A percentile compares a stretch with the other conserved stretches of the same genome.
These are phyloP conservation scores for Tychaedon coryphoeus DNA, from an alignment of 2,113 vertebrate species.

Conservation along the genomic window DNA sequence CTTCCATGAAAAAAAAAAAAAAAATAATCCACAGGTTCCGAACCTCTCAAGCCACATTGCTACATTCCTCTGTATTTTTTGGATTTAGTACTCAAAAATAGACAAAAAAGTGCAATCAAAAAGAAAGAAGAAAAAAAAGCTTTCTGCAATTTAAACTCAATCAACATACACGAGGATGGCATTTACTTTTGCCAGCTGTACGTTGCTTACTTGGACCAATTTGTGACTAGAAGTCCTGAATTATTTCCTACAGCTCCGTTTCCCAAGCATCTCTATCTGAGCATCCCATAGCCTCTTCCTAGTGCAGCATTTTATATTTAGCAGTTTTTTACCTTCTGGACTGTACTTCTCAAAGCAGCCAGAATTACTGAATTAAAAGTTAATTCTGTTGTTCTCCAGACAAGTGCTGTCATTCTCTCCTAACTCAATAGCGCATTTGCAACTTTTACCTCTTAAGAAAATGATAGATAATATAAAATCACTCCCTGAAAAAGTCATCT, in stretches of 20 bases:
- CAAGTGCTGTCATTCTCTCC: background rate
- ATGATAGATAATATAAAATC: background rate
- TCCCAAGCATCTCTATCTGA: background rate
- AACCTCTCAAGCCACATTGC: background rate
- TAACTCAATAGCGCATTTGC: background rate
- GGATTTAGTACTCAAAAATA: background rate
- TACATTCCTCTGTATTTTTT: background rate
- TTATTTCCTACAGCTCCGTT: background rate
- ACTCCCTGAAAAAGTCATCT: background rate
- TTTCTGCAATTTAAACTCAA: background rate
- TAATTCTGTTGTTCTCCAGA: background rate
- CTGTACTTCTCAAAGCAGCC: background rate
- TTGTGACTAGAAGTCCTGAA: background rate
- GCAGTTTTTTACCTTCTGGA: background rate
- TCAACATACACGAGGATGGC: background rate
- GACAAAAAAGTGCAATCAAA: background rate
- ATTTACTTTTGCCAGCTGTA: background rate
- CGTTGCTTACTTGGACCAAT: background rate
- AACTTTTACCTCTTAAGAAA: background rate
- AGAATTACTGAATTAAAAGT: background rate
- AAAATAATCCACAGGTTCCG: background rate
- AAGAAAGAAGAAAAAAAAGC: background rate
- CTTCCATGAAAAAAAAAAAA: background rate
- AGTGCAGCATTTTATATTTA: fast-evolving
- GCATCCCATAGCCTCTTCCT: background rate